Evolutionary conservation across 1,140 invertebrate species (phyloP).

Genomic region (Calephelis virginiensis): DNA sequence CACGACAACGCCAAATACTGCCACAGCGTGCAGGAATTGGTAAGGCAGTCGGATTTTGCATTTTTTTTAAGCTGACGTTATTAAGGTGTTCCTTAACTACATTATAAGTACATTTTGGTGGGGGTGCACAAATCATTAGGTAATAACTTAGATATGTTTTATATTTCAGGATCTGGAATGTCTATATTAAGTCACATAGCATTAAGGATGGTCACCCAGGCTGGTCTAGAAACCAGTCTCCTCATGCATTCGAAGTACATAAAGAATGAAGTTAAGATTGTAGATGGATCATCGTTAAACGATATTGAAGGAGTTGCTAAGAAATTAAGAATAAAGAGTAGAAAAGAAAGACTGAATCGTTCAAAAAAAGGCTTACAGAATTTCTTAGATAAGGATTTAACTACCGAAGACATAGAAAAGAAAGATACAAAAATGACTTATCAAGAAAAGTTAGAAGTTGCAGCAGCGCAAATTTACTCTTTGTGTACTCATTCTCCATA

Average conservation of each 20-base stretch:
- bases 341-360: slow-evolving; percentile 67
- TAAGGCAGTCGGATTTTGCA: too few species aligned
- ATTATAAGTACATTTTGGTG: too few species aligned
- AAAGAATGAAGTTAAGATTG: slow-evolving; percentile 48
- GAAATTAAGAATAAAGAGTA: slow-evolving; percentile 64
- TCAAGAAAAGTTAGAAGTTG: slow-evolving; percentile 54
- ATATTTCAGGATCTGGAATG: slow-evolving; percentile 84
- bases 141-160: too few species aligned
- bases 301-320: slow-evolving; percentile 56
- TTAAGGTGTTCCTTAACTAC: too few species aligned
- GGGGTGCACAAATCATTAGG: too few species aligned
- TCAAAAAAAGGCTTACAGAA: slow-evolving; percentile 52
- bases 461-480: slow-evolving; percentile 78
- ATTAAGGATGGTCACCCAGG: slow-evolving; percentile 86
- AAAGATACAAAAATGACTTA: slow-evolving; percentile 48
- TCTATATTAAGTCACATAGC: slow-evolving; percentile 88
- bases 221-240: slow-evolving; percentile 76
- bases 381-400: slow-evolving; percentile 45
- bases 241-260: slow-evolving; percentile 73
- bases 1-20: too few species aligned
- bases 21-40: too few species aligned
- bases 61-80: too few species aligned
- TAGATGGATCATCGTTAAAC: slow-evolving; percentile 53
- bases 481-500: slow-evolving; percentile 84
- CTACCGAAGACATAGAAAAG: slow-evolving; percentile 34